Percentiles rank a stretch among this genome's conserved stretches.
phyloP scores from a whole-genome alignment of 2,888 invertebrate species.

The Aphidoletes aphidimyza region DNA sequence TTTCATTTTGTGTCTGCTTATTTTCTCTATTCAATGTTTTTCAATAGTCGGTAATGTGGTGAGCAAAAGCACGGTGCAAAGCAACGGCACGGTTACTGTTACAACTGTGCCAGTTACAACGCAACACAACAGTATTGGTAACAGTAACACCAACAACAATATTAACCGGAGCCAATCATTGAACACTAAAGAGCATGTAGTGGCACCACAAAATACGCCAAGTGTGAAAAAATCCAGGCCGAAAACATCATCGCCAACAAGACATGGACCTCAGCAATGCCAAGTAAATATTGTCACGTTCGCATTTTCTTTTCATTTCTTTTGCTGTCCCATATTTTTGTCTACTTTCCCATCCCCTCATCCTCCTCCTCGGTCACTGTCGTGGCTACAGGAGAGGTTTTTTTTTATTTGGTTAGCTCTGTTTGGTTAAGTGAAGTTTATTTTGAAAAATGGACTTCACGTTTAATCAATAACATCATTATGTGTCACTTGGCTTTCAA shows the following conservation, averaged over 20 bases:
- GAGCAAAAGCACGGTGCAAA: constrained; percentile 16
- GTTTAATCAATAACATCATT: constrained; percentile 26
- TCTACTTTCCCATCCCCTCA: no score
- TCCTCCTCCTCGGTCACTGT: no score
- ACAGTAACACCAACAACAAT: constrained; percentile 49
- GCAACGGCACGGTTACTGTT: constrained; percentile 2
- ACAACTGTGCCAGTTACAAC: constrained; percentile 19
- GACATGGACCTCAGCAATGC: constrained; percentile 92
- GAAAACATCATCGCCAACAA: constrained; percentile 88
- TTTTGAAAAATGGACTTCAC: constrained; percentile 25
- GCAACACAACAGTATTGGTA: constrained; percentile 22
- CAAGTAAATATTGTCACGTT: constrained; percentile 71
- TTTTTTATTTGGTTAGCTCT: not conserved
- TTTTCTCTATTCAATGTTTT: not conserved
- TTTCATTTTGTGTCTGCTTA: no score
- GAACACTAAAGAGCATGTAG: not conserved
- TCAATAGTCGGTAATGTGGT: not conserved
- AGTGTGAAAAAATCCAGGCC: constrained; percentile 78
- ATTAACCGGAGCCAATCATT: not conserved
- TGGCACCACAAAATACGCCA: constrained; percentile 57
- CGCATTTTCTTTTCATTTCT: not conserved
- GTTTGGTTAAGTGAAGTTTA: not conserved
- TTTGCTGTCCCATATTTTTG: no score
- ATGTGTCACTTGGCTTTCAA: not conserved
- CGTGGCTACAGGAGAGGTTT: no score